phyloP scores from a whole-genome alignment of 1,140 invertebrate species.

The Formica exsecta region DNA sequence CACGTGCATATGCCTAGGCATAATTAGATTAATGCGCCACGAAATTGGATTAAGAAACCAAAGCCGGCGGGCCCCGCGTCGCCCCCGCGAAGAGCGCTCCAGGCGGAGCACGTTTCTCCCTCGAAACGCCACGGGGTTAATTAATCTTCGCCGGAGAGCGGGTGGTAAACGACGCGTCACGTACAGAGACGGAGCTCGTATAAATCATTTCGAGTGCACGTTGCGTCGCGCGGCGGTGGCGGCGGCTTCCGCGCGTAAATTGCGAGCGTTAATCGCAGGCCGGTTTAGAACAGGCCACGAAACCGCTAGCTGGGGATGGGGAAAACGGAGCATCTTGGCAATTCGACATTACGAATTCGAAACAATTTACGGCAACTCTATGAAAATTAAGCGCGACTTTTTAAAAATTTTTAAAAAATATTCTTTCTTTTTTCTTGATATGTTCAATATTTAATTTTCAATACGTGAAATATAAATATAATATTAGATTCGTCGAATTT shows the following conservation, averaged over 20 bases:
- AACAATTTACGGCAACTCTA: background rate
- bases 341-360: background rate
- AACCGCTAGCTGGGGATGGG: slow-evolving; percentile 11
- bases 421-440: background rate
- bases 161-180: slow-evolving; percentile 63
- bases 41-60: slow-evolving; percentile 72
- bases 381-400: background rate
- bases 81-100: slow-evolving; percentile 6
- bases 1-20: slow-evolving; percentile 56
- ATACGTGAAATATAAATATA: background rate
- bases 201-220: slow-evolving; percentile 60
- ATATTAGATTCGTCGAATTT: background rate
- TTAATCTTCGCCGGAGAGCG: slow-evolving; percentile 57
- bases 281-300: slow-evolving; percentile 40
- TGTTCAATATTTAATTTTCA: background rate
- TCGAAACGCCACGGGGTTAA: slow-evolving; percentile 55
- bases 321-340: slow-evolving; percentile 31
- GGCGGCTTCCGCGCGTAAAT: slow-evolving; percentile 56
- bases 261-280: slow-evolving; percentile 54
- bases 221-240: slow-evolving; percentile 32
- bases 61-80: slow-evolving; percentile 26
- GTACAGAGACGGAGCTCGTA: slow-evolving; percentile 56
- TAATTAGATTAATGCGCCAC: slow-evolving; percentile 70
- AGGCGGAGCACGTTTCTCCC: slow-evolving; percentile 49
- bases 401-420: background rate